These are phyloP conservation scores for Cephalopterus ornatus DNA, from an alignment of 2,113 vertebrate species.

Conservation along the genomic window DNA sequence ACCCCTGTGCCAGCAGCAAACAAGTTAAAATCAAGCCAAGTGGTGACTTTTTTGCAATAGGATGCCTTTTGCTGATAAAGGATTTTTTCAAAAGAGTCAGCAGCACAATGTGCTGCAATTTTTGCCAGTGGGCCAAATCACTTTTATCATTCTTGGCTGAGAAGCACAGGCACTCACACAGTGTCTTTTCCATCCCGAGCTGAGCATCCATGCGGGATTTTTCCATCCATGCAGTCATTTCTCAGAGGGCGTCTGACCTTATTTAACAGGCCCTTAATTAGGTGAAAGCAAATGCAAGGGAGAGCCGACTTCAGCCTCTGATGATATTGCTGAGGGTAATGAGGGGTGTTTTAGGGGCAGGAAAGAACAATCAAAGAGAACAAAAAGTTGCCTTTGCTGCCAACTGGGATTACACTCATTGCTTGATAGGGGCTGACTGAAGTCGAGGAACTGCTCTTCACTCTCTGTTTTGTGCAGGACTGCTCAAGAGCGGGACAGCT, in stretches of 20 bases:
- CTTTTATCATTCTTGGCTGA: neutral
- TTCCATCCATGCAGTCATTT: neutral
- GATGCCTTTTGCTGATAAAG: neutral
- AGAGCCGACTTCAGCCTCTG: neutral
- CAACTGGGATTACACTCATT: neutral
- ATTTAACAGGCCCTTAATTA: conserved; percentile 51
- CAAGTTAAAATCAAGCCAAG: neutral
- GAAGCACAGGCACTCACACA: neutral
- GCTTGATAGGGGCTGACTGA: neutral
- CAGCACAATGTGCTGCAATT: neutral
- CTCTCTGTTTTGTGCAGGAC: neutral
- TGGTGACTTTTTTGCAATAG: neutral
- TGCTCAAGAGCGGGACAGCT: neutral
- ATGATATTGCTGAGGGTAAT: neutral
- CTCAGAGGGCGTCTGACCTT: conserved; percentile 25
- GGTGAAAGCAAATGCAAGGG: neutral
- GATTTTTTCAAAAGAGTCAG: conserved; percentile 11
- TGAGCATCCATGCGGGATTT: neutral
- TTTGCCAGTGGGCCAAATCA: neutral
- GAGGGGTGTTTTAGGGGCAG: neutral
- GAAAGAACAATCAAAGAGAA: neutral
- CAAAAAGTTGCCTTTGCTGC: neutral
- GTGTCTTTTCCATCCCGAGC: neutral
- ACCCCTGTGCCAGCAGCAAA: neutral
- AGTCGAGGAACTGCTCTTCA: neutral